Conservation (phyloP, 2,888 invertebrate genomes). For the Platycnemis pennipes region DNA sequence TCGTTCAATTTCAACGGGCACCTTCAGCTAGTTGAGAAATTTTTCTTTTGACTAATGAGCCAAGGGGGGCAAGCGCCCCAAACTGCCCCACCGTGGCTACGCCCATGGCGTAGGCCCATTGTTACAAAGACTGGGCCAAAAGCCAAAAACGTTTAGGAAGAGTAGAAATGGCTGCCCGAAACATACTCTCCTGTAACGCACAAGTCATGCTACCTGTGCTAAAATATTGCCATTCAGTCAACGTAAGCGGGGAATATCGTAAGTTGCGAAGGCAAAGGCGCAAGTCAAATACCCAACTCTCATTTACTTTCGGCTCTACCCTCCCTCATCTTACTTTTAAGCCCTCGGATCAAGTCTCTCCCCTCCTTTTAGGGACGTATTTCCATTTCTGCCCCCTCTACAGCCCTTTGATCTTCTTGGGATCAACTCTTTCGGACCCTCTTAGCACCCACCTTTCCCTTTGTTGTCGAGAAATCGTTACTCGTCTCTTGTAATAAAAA, state of each 20-base stretch:
- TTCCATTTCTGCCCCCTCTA: neutral
- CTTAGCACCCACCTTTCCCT: constrained; percentile 31
- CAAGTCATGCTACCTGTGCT: neutral
- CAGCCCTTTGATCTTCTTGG: neutral
- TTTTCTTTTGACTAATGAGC: too few relatives aligned
- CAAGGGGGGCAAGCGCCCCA: too few relatives aligned
- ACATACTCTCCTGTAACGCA: too few relatives aligned
- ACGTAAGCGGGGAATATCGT: neutral
- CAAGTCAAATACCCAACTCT: neutral
- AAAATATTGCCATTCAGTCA: neutral
- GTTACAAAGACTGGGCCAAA: too few relatives aligned
- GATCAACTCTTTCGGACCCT: constrained; percentile 27
- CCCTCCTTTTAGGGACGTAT: neutral
- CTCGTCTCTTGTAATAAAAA: constrained; percentile 12
- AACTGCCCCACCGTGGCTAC: too few relatives aligned
- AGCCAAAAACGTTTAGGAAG: too few relatives aligned
- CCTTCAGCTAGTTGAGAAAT: too few relatives aligned
- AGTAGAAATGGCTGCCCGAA: too few relatives aligned
- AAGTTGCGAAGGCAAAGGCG: neutral
- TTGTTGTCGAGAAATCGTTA: constrained; percentile 17
- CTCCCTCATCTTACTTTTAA: constrained; percentile 7
- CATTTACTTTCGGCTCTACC: neutral
- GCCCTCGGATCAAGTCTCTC: neutral
- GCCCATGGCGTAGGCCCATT: too few relatives aligned
- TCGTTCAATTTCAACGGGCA: too few relatives aligned